Evolutionary conservation across 2,888 invertebrate species (phyloP), one percentile per base, ranked within the genome.

Genomic region (Meloe dianella): DNA sequence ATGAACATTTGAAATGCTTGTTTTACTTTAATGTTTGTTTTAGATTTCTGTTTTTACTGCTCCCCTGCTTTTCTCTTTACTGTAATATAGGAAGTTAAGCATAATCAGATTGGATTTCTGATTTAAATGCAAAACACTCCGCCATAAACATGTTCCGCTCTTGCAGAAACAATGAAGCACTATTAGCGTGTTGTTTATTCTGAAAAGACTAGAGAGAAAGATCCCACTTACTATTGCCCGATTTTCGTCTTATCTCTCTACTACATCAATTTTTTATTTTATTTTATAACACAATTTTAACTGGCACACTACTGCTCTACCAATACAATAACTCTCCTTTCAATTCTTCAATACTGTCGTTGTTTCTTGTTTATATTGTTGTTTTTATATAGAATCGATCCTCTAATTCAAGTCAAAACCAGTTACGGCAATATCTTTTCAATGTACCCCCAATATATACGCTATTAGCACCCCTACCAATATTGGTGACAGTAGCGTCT

Each of bases 11-110:
- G 75, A 73, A 75, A 74, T 73, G 74, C 73, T 74, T 72, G 75
- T 73, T 77, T 76, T 71, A 74, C 71, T 76, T 75, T 77, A 74
- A 75, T 74, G 74, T 73, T 73, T 73, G 73, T 75, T 75, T 72
- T 69, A 74, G 71, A 75, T 75, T 74, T 73, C 67, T 69, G 73
- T 75, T 75, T 75, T 75, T 76, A 75, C 68, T 72, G 71, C 71
- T 68, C 66, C 66, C 65, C 69, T 68, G 70, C 70, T 73, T 14
- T 54, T 14, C 27, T 54, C 27, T 54, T 72, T 73, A 73, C 3
- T 54, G 60, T 73, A 73, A 71, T 38, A 47, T 60, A 71, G 72
- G 71, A 73, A 71, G 71, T 74, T 66, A 71, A 72, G 66, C 68
- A 70, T 73, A 74, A 74, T 73, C 75, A 74, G 74, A 74, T 73